phyloP scores from a whole-genome alignment of 2,797 vertebrate species.

The Paedocypris micromegethes region DNA sequence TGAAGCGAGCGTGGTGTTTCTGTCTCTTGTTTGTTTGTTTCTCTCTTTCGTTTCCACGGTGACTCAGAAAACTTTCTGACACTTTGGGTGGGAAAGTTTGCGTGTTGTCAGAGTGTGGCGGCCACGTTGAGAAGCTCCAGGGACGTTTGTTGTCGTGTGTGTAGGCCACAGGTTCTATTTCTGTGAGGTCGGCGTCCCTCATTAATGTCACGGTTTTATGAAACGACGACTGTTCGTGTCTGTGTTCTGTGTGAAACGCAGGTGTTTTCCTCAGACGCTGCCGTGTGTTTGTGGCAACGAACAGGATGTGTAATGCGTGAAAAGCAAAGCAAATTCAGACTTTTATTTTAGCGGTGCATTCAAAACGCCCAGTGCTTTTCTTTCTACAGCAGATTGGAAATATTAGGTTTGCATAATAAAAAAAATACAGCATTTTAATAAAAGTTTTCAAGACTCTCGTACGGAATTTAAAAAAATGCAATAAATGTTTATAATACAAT shows the following conservation, averaged over 20 bases:
- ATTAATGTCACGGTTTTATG: conserved; percentile 42
- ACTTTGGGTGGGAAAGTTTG: conserved; percentile 25
- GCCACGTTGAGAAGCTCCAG: conserved; percentile 26
- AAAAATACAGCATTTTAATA: no score
- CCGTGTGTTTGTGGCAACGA: no score
- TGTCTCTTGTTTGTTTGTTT: conserved; percentile 30
- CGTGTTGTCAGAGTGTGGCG: conserved; percentile 16
- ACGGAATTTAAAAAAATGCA: no score
- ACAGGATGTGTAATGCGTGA: no score
- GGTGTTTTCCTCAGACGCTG: no score
- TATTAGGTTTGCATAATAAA: no score
- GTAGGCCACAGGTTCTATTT: conserved; percentile 8
- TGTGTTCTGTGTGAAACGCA: conserved; percentile 6
- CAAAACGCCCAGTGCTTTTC: no score
- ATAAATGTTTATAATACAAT: no score
- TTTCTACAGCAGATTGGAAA: no score
- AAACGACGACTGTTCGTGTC: conserved; percentile 16
- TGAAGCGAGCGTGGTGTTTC: neutral
- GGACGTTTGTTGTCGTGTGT: conserved; percentile 17
- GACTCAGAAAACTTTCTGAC: conserved; percentile 39
- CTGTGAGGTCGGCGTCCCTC: conserved; percentile 44
- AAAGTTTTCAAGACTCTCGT: no score
- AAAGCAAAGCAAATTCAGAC: no score
- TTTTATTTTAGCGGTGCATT: no score
- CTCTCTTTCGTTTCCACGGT: conserved; percentile 11